Evolutionary conservation across 2,113 vertebrate species (phyloP), one percentile per base, ranked within the genome.

Genomic region (Podilymbus podiceps): DNA sequence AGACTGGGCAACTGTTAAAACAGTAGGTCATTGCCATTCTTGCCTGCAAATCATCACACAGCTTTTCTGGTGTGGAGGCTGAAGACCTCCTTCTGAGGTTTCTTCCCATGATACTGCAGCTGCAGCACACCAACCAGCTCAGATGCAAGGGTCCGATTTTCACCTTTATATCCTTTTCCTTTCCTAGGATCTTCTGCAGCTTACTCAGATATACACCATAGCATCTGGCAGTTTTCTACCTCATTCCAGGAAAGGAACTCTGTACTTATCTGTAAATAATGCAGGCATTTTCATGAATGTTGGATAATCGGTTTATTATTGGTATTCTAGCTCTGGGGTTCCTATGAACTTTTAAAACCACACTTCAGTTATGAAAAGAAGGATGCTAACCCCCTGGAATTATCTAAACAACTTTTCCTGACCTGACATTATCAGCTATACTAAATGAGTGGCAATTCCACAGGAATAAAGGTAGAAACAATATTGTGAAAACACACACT

Each of bases 281-380:
- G 8, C 23, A 63, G 28, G 27, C 2, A 20, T 66, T 90, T 78
- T 71, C n/a, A 44, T 7, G 21, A 64, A 80, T 0, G 0, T 64
- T 44, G 38, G 22, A 31, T 35, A 23, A 62, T 35, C 64, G 67
- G 17, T 23, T 46, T 60, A 3, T n/a, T 62, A 49, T 9, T 42
- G 31, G 15, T 62, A 33, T 66, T 68, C 22, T 77, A 74, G 5
- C 20, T 79, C 52, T 15, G 23, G 25, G 16, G 21, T 20, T 72
- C 25, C 17, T 53, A 12, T 3, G 8, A 74, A 35, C 9, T 38
- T 74, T 13, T 15, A 73, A 49, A 93, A 87, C 30, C 7, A 11
- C 3, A 30, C 15, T 53, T 62, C 10, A 71, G 3, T 15, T 17
- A 35, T 56, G 46, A 78, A 90, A 42, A 56, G 22, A 72, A 81